Evolutionary conservation across 2,888 invertebrate genomes (phyloP), one percentile per base, ranked within the genome.

Genomic region (Ariolimax columbianus): DNA sequence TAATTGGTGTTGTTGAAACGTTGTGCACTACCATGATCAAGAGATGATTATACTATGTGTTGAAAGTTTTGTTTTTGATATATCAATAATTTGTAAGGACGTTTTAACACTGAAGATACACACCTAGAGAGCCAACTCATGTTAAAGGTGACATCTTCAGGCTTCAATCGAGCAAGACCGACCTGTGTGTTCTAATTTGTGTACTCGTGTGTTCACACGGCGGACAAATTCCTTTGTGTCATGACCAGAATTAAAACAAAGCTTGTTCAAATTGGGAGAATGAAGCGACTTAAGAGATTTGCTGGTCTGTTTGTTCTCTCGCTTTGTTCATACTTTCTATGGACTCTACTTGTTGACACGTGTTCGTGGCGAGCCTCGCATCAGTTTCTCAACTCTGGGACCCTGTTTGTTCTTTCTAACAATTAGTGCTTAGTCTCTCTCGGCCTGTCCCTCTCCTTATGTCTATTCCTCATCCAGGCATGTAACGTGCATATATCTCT

Each of bases 181-280:
- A n/a, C n/a, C n/a, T n/a, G n/a, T 55, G 55, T 55, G 17, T 55
- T 7, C 17, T 14, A 55, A 55, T 55, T 55, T 55, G 55, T 55
- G 55, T 23, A 55, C 55, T 55, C 3, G 3, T 17, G 3, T 55
- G 19, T 55, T 2, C 19, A 2, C 19, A 23, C 6, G 55, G 23
- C 17, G 55, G 55, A 43, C 26, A 72, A 38, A 38, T 72, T 72
- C 72, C 23, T 72, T 72, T 40, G 72, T 72, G 72, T 40, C 23
- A 9, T 40, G 17, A 43, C 9, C 1, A 40, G 72, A 38, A 72
- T 72, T 72, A 72, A 40, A 26, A 72, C 72, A 40, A 40, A 40
- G 40, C 72, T 72, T 72, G 72, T 38, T 72, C 72, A 72, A 72
- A 72, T 72, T 38, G 14, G 40, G 38, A 40, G 72, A 72, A 43